Conservation (phyloP, 2,797 vertebrate genomes). For the Squalus acanthias region DNA sequence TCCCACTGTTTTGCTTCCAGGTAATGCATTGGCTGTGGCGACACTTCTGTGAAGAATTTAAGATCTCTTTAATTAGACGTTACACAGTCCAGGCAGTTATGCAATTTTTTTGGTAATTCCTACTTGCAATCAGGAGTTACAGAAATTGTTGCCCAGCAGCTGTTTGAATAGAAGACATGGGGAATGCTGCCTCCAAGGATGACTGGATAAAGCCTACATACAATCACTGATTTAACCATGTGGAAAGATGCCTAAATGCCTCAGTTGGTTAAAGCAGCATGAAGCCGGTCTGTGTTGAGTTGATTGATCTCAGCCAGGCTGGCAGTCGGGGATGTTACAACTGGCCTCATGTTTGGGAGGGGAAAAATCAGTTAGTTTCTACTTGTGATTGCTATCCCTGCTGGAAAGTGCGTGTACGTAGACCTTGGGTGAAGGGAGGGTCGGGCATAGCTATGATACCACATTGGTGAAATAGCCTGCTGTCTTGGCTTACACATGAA, state of each 20-base stretch:
- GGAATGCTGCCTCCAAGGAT: not conserved
- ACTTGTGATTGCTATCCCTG: not conserved
- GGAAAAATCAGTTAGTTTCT: not conserved
- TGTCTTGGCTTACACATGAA: not conserved
- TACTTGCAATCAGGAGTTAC: not conserved
- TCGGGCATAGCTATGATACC: not conserved
- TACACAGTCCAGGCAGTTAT: not conserved
- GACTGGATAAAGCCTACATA: not conserved
- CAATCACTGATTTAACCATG: not conserved
- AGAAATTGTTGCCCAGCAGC: not conserved
- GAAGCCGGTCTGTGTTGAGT: not conserved
- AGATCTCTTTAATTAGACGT: not conserved
- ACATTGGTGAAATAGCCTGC: too few species aligned
- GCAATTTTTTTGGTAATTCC: not conserved
- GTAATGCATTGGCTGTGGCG: not conserved
- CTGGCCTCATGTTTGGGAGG: not conserved
- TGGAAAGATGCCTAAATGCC: not conserved
- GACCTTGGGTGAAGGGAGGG: not conserved
- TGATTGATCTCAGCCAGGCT: not conserved
- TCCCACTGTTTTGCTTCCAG: not conserved
- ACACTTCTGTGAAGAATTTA: not conserved
- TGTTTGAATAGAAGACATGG: not conserved
- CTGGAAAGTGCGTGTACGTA: not conserved
- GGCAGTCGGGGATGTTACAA: not conserved
- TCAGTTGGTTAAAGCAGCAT: not conserved